Conservation (phyloP, 2,113 vertebrate genomes). For the Phalacrocorax aristotelis region DNA sequence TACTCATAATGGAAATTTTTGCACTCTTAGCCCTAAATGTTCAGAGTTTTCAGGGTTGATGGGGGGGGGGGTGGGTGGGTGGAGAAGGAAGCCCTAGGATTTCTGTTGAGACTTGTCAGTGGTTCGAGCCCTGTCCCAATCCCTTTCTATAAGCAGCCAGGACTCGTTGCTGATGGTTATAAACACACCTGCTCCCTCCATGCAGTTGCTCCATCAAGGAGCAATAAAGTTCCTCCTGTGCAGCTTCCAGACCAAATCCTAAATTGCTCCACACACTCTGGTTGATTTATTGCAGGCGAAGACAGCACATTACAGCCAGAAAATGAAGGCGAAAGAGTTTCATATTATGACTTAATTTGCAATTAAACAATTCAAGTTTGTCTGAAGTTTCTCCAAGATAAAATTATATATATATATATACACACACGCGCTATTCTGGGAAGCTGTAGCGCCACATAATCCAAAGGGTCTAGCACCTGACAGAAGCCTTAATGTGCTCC, state of each 20-base stretch:
- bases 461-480: background rate
- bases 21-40: background rate
- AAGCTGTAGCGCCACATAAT: background rate
- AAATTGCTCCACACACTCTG: constrained; percentile 31
- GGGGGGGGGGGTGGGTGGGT: no score
- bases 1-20: background rate
- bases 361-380: constrained; percentile 39
- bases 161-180: constrained; percentile 42
- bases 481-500: background rate
- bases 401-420: background rate
- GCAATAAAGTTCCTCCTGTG: constrained; percentile 40
- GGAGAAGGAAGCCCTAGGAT: background rate
- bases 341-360: constrained; percentile 31
- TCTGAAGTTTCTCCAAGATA: constrained; percentile 37
- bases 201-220: constrained; percentile 44
- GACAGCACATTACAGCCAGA: constrained; percentile 10
- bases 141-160: constrained; percentile 41
- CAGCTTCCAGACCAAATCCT: constrained; percentile 58
- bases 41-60: background rate
- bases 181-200: constrained; percentile 69
- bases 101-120: constrained; percentile 50
- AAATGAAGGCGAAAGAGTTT: background rate
- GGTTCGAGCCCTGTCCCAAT: background rate
- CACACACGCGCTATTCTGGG: background rate
- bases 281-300: constrained; percentile 58